Conservation (phyloP, 2,888 invertebrate genomes). For the Cryptophagus acutangulus region DNA sequence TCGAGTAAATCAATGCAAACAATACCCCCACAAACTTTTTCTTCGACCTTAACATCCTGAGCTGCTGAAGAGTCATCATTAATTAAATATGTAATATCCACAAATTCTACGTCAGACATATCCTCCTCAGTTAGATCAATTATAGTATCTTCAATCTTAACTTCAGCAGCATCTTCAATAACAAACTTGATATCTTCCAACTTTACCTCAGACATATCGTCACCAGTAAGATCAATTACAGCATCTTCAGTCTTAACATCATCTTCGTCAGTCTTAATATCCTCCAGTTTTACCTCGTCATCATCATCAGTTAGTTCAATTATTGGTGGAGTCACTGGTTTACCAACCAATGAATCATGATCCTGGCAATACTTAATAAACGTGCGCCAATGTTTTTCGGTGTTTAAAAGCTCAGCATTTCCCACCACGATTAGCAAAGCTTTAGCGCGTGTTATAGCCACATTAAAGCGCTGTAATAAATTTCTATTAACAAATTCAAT, state of each 20-base stretch:
- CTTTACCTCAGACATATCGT: too few species aligned
- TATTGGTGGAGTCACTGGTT: not conserved
- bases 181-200: too few species aligned
- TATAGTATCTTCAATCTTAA: too few species aligned
- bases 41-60: too few species aligned
- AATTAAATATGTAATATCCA: too few species aligned
- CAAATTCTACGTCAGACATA: too few species aligned
- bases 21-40: too few species aligned
- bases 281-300: not conserved
- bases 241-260: not conserved
- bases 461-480: conserved; percentile 63
- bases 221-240: too few species aligned
- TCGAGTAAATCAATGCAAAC: too few species aligned
- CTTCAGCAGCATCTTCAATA: too few species aligned
- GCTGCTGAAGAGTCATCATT: too few species aligned
- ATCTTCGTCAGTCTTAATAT: not conserved
- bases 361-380: conserved; percentile 45
- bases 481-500: conserved; percentile 19
- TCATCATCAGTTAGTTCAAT: not conserved
- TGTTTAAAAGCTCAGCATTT: conserved; percentile 49
- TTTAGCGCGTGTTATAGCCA: conserved; percentile 66
- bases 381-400: conserved; percentile 44
- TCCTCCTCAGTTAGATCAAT: too few species aligned
- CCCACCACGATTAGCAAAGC: conserved; percentile 58
- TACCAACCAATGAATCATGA: conserved; percentile 35